Evolutionary conservation across 2,888 invertebrate genomes (phyloP).

Genomic region (Cantharis lateralis): DNA sequence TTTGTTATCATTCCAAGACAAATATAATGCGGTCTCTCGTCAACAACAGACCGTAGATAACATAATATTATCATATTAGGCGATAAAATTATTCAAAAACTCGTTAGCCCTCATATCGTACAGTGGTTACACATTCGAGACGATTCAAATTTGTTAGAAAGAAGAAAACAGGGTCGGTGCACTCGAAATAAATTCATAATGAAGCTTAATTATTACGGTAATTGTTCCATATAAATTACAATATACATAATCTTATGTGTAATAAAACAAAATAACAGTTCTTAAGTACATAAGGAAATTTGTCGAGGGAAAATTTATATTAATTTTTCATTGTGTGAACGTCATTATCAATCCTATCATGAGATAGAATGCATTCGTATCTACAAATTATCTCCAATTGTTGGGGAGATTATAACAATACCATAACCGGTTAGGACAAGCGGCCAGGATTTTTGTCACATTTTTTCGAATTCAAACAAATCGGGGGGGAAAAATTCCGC

Average conservation of each 20-base stretch:
- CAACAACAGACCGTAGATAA: background rate
- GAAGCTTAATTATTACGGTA: slow-evolving; percentile 27
- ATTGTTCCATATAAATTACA: slow-evolving; percentile 24
- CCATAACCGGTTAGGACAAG: background rate
- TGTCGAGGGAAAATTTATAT: background rate
- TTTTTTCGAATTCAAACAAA: background rate
- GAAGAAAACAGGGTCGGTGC: slow-evolving; percentile 16
- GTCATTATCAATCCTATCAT: background rate
- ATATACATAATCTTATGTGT: background rate
- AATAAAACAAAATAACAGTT: background rate
- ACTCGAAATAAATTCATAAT: slow-evolving; percentile 24
- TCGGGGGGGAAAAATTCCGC: background rate
- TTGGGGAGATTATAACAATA: background rate
- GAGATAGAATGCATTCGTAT: background rate
- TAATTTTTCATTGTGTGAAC: background rate
- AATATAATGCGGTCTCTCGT: background rate
- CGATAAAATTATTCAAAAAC: no score
- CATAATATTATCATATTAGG: background rate
- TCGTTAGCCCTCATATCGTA: background rate
- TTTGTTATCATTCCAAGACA: background rate
- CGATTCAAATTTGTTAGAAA: background rate
- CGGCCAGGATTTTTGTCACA: background rate
- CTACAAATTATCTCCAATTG: background rate
- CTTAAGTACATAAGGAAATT: background rate
- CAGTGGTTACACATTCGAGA: background rate